A percentile compares a stretch with the other conserved stretches of the same genome.
These are phyloP conservation scores for Tyria jacobaeae DNA, from an alignment of 2,888 invertebrate species.

Conservation along the genomic window DNA sequence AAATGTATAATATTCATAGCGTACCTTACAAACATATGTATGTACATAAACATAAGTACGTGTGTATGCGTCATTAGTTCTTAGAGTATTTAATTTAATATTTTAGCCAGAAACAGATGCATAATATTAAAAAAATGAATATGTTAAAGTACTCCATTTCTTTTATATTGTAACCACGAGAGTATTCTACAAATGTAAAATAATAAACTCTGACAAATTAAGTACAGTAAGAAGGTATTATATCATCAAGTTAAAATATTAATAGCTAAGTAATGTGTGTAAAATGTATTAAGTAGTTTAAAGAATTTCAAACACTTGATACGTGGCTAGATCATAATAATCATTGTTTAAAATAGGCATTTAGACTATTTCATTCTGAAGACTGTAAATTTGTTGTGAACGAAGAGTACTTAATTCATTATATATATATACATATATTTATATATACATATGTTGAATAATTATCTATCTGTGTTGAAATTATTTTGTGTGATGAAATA, in stretches of 20 bases:
- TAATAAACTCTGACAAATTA: background rate
- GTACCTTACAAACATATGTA: background rate
- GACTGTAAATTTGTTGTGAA: conserved; percentile 7
- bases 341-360: background rate
- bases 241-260: too few relatives aligned
- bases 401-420: background rate
- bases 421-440: background rate
- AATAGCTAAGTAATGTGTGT: background rate
- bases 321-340: background rate
- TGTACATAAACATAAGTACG: too few relatives aligned
- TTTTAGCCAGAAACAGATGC: background rate
- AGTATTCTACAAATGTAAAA: background rate
- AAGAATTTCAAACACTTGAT: background rate
- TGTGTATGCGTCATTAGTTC: background rate
- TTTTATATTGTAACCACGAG: background rate
- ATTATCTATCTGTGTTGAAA: too few relatives aligned
- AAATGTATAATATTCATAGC: background rate
- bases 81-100: background rate
- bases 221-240: background rate
- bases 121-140: background rate
- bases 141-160: too few relatives aligned
- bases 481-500: too few relatives aligned
- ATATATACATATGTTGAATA: too few relatives aligned
- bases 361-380: background rate
- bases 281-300: background rate